Evolutionary conservation across 2,888 invertebrate genomes (phyloP).

Genomic region (Melanophora roralis): DNA sequence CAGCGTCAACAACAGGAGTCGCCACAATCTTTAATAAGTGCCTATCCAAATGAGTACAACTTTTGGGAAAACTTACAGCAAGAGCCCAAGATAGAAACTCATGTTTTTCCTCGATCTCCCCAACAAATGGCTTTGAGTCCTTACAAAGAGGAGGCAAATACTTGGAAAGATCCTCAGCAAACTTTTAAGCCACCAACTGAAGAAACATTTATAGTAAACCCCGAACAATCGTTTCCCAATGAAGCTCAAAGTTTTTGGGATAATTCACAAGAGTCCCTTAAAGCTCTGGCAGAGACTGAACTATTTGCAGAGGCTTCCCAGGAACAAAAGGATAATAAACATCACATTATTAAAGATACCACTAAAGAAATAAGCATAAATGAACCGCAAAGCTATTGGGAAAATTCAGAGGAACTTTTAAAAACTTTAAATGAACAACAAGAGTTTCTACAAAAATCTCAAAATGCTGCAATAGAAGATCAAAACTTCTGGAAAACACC

Average conservation of each 20-base stretch:
- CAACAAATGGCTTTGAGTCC: background rate
- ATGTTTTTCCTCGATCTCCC: too few species aligned
- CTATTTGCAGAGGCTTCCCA: background rate
- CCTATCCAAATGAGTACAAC: constrained; percentile 25
- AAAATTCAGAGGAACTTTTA: background rate
- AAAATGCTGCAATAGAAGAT: background rate
- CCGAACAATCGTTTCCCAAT: background rate
- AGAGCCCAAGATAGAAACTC: background rate
- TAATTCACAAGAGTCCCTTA: background rate
- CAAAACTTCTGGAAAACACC: background rate
- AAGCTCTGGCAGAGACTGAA: background rate
- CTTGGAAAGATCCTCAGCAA: constrained; percentile 13
- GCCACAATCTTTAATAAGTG: background rate
- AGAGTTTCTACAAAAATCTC: background rate
- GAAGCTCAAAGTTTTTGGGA: background rate
- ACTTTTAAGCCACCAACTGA: background rate
- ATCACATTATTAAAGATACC: background rate
- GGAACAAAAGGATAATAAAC: background rate
- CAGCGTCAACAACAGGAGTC: background rate
- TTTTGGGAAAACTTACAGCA: constrained; percentile 5
- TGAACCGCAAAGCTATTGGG: constrained; percentile 1
- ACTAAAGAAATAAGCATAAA: background rate
- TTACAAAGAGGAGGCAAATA: background rate
- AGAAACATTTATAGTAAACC: background rate
- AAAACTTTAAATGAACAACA: constrained; percentile 4